phyloP scores from a whole-genome alignment of 92 coral and sea anemone genomes.

The Porites evermanni region DNA sequence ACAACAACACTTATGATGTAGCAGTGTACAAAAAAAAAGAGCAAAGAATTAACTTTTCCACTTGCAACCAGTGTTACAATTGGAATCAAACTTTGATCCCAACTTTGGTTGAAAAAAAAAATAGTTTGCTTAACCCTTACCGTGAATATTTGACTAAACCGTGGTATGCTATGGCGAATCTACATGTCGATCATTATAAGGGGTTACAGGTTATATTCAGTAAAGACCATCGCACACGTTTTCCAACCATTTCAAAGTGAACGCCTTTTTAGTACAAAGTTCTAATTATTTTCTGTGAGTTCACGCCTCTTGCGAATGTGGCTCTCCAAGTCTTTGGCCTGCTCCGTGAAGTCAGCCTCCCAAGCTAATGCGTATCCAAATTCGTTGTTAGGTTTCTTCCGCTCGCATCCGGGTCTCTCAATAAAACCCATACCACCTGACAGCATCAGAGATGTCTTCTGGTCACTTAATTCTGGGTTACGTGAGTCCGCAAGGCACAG shows the following conservation, averaged over 20 bases:
- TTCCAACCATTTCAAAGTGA: too few relatives aligned
- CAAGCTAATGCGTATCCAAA: conserved; percentile 92
- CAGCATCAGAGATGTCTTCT: conserved; percentile 74
- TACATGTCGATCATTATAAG: too few relatives aligned
- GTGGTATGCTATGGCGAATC: too few relatives aligned
- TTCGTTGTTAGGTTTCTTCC: conserved; percentile 63
- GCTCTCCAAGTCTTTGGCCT: conserved; percentile 69
- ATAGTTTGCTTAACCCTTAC: too few relatives aligned
- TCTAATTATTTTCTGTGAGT: conserved; percentile 28
- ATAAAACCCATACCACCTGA: conserved; percentile 97
- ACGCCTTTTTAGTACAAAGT: too few relatives aligned
- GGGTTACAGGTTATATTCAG: not conserved
- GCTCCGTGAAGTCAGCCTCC: conserved; percentile 92
- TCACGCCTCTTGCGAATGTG: conserved; percentile 83
- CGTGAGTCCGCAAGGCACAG: conserved; percentile 80
- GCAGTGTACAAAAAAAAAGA: too few relatives aligned
- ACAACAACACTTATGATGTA: too few relatives aligned
- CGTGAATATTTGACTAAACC: too few relatives aligned
- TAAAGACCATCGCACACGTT: not conserved
- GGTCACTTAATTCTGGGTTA: conserved; percentile 68
- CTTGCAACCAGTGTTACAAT: too few relatives aligned
- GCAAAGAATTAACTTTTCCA: too few relatives aligned
- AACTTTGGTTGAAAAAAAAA: too few relatives aligned
- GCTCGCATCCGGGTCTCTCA: conserved; percentile 72
- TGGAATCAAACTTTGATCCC: too few relatives aligned